Percentiles rank a stretch among this genome's conserved stretches.
Conservation (phyloP, 2,113 vertebrate species). For the Ceratotherium simum region DNA sequence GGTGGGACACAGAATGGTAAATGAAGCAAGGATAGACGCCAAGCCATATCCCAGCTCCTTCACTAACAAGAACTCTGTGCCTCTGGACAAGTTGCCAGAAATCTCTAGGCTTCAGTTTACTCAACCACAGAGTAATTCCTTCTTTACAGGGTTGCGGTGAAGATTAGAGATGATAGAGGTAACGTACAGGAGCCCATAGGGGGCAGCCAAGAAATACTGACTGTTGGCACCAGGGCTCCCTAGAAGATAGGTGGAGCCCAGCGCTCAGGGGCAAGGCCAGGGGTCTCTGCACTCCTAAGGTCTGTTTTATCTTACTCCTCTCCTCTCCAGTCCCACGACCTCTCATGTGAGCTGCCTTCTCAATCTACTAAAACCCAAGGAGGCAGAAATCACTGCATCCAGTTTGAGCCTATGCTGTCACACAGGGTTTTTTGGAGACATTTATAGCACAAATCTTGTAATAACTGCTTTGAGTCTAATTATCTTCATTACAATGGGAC, state of each 20-base stretch:
- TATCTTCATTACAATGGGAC: not conserved
- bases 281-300: not conserved
- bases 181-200: not conserved
- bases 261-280: not conserved
- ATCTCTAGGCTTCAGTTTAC: not conserved
- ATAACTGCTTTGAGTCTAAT: not conserved
- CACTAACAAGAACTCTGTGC: not conserved
- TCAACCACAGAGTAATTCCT: not conserved
- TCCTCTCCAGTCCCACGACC: not conserved
- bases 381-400: not conserved
- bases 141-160: not conserved
- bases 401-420: not conserved
- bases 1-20: not conserved
- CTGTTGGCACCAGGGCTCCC: not conserved
- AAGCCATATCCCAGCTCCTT: not conserved
- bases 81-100: not conserved
- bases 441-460: too few relatives aligned
- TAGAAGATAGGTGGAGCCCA: not conserved
- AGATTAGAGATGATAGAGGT: not conserved
- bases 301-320: not conserved
- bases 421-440: not conserved
- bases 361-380: not conserved
- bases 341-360: not conserved
- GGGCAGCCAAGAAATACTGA: not conserved
- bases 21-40: not conserved